A percentile compares a stretch with the other conserved stretches of the same genome.
phyloP scores from a whole-genome alignment of 2,888 invertebrate species.

The Auanema freiburgensis region DNA sequence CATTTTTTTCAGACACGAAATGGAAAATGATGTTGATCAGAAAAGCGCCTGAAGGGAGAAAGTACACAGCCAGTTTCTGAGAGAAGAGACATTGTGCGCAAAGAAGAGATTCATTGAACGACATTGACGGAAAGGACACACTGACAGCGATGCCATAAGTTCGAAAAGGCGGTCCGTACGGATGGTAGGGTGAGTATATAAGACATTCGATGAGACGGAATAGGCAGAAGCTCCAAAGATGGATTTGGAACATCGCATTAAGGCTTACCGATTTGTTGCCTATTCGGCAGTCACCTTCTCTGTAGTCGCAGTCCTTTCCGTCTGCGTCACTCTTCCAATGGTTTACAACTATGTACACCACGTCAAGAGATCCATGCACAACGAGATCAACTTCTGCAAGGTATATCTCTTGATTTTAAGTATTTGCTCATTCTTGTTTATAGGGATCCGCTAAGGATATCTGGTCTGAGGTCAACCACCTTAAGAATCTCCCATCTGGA shows the following conservation, averaged over 20 bases:
- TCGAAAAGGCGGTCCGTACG: too few relatives aligned
- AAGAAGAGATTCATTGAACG: too few relatives aligned
- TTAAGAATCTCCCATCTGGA: conserved; percentile 44
- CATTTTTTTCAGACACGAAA: too few relatives aligned
- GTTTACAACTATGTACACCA: conserved; percentile 45
- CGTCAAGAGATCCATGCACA: conserved; percentile 43
- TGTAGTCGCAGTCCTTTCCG: conserved; percentile 44
- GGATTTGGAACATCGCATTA: conserved; percentile 42
- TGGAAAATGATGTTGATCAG: too few relatives aligned
- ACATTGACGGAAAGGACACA: too few relatives aligned
- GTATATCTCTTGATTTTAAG: not conserved
- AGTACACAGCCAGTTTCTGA: too few relatives aligned
- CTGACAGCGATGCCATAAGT: too few relatives aligned
- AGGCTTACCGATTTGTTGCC: conserved; percentile 47
- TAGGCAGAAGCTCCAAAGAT: conserved; percentile 15
- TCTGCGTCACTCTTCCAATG: conserved; percentile 46
- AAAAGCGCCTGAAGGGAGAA: too few relatives aligned
- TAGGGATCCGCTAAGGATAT: conserved; percentile 47
- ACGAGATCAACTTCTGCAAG: conserved; percentile 42
- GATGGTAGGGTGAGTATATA: too few relatives aligned
- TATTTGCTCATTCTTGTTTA: not conserved
- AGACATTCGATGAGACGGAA: too few relatives aligned
- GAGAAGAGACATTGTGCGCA: too few relatives aligned
- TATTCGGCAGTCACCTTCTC: conserved; percentile 48
- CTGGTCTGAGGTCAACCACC: conserved; percentile 49